Conservation (phyloP, 2,113 vertebrate genomes). For the Bombycilla garrulus region DNA sequence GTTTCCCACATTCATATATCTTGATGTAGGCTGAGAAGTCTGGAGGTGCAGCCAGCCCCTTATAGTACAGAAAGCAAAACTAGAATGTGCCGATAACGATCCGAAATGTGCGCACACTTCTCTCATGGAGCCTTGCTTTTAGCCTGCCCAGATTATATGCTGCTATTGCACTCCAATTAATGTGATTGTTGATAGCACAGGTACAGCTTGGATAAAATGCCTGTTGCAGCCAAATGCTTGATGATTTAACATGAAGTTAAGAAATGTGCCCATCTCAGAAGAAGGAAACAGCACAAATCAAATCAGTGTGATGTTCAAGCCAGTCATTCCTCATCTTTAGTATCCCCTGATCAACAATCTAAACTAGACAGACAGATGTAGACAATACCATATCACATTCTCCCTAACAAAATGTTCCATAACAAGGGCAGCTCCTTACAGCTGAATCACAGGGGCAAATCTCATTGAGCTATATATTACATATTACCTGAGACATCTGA, state of each 20-base stretch:
- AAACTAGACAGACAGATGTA: not conserved
- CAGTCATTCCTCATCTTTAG: not conserved
- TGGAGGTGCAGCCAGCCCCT: not conserved
- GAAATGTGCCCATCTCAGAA: not conserved
- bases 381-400: not conserved
- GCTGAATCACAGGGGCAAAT: not conserved
- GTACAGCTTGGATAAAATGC: not conserved
- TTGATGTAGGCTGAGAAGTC: not conserved
- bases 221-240: not conserved
- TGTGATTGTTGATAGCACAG: not conserved
- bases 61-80: not conserved
- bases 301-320: not conserved
- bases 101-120: not conserved
- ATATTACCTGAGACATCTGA: not conserved
- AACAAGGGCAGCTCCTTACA: not conserved
- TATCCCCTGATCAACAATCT: not conserved
- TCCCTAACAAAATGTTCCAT: not conserved
- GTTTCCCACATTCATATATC: not conserved
- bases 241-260: not conserved
- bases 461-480: not conserved
- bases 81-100: not conserved
- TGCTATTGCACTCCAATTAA: not conserved
- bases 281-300: not conserved
- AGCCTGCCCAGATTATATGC: not conserved
- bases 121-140: not conserved